A percentile compares a stretch with the other conserved stretches of the same genome.
phyloP scores from a whole-genome alignment of 2,113 vertebrate genomes.

The Perccottus glenii region DNA sequence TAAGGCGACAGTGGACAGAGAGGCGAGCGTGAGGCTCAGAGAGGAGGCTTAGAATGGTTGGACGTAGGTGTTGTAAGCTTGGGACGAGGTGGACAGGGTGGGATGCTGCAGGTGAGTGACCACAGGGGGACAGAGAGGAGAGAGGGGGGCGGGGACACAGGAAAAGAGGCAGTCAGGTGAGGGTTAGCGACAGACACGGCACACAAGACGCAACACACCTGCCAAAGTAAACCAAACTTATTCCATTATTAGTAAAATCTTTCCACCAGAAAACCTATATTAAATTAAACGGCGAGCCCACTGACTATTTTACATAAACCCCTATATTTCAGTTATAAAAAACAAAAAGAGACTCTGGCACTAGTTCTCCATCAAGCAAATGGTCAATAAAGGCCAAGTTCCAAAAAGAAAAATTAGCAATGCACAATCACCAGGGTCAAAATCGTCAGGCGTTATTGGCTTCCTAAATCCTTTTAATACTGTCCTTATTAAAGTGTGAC shows the following conservation, averaged over 20 bases:
- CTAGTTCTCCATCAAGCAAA: no score
- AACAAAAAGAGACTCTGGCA: no score
- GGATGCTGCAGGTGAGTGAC: slow-evolving; percentile 71
- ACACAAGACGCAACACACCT: slow-evolving; percentile 48
- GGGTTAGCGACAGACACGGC: slow-evolving; percentile 66
- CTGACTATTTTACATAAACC: no score
- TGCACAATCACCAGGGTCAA: background rate
- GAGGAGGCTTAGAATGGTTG: slow-evolving; percentile 65
- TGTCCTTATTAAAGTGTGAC: background rate
- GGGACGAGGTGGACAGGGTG: slow-evolving; percentile 61
- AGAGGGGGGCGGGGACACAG: slow-evolving; percentile 62
- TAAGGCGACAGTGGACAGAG: slow-evolving; percentile 46
- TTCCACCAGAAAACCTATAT: no score
- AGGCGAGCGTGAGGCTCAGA: slow-evolving; percentile 31
- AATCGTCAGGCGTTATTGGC: background rate
- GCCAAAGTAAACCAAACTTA: background rate
- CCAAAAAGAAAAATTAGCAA: no score
- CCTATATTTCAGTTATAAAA: no score
- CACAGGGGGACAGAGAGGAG: slow-evolving; percentile 57
- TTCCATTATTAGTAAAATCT: no score
- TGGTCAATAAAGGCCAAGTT: no score
- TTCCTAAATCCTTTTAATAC: slow-evolving; percentile 17
- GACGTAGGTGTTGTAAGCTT: slow-evolving; percentile 71
- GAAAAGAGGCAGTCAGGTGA: slow-evolving; percentile 66
- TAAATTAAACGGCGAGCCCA: no score